A percentile compares a stretch with the other conserved stretches of the same genome.
phyloP scores from a whole-genome alignment of 1,140 invertebrate species.

The Euura saliciscinereae region DNA sequence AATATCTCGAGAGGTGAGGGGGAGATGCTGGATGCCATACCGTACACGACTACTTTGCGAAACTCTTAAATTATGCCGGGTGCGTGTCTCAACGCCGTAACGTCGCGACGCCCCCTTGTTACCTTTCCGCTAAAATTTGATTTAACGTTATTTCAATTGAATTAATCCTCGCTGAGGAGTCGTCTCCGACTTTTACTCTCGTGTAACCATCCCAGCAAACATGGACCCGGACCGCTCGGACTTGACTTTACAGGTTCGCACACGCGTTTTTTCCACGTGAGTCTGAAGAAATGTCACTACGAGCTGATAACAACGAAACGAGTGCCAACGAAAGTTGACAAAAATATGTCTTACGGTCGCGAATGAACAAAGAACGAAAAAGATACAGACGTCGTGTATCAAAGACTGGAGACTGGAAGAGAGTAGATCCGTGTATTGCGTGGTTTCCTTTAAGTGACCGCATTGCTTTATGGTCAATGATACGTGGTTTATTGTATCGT shows the following conservation, averaged over 20 bases:
- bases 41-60: neutral
- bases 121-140: constrained; percentile 53
- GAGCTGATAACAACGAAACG: too few species aligned
- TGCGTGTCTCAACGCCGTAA: constrained; percentile 56
- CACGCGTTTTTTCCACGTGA: constrained; percentile 1
- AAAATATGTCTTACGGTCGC: constrained; percentile 10
- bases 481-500: constrained; percentile 61
- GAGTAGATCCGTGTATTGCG: neutral
- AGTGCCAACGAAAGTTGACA: neutral
- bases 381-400: neutral
- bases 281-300: too few species aligned
- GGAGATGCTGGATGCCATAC: neutral
- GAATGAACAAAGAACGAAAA: constrained; percentile 28
- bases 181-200: too few species aligned
- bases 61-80: constrained; percentile 42
- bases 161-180: constrained; percentile 35
- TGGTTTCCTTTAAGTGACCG: neutral
- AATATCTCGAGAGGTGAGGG: neutral
- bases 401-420: neutral
- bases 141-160: constrained; percentile 52
- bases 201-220: too few species aligned
- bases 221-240: too few species aligned
- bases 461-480: constrained; percentile 58
- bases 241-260: neutral
- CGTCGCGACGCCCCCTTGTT: constrained; percentile 53